Base-by-base conservation (phyloP, 2,113 vertebrate species). In the Cairina moschata region DNA sequence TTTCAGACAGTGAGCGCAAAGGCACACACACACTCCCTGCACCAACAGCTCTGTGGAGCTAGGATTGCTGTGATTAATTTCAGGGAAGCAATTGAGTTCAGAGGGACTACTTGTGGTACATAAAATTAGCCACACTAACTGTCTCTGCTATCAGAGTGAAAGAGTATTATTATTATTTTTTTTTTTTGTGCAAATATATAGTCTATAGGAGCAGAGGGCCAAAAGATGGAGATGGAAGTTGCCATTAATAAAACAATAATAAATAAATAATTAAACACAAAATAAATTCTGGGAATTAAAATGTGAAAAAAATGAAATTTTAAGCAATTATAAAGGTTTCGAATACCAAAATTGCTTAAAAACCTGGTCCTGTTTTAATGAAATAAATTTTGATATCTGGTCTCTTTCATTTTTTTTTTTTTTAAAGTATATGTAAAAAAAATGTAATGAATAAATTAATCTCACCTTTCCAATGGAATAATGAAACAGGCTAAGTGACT, bases 1-100 rank as follows among this genome's bases (percentile, higher is more conserved):
- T 26, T 86, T 56, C 8, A 1, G 69, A 7, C 28, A 58, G 29
- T 0, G 7, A 18, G 28, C n/a, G 18, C 15, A 58, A 25, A 48
- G 8, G 58, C 68, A 13, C 17, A 3, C 1, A 0, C 0, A 1
- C 1, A 0, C 11, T 76, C 56, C 50, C 28, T 25, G 17, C 7
- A 2, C 15, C n/a, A 9, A 15, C 0, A 0, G 4, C 29, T 20
- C 69, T 48, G 42, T 34, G 8, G 15, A 29, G 5, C 29, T 13
- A 26, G 11, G 42, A 83, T 23, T 1, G 3, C 9, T 3, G 0
- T 2, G 32, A 48, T 6, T 25, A 69, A 31, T 32, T 69, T 36
- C n/a, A 58, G 62, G 10, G 54, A 26, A 78, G 25, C 22, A 28
- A 3, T 1, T 21, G 31, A 18, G 11, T 29, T 28, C 12, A 55